Conservation (phyloP, 2,888 invertebrate species). For the Thumatha senex region DNA sequence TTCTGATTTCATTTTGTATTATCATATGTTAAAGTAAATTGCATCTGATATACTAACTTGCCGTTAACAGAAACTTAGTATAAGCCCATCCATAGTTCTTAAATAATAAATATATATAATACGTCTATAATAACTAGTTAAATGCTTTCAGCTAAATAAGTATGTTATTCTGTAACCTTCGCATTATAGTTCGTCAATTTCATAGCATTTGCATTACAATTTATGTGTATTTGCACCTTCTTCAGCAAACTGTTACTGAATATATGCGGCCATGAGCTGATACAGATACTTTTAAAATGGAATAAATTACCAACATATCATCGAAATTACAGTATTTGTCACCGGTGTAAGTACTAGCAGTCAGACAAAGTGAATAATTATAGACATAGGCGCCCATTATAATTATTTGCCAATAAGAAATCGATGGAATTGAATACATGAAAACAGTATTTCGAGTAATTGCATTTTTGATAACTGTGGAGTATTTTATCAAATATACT, state of each 20-base stretch:
- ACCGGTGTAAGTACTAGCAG: slow-evolving; percentile 6
- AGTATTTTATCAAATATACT: slow-evolving; percentile 12
- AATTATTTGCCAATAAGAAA: too few relatives aligned
- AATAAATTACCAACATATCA: too few relatives aligned
- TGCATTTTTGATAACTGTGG: slow-evolving; percentile 14
- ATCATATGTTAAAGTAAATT: slow-evolving; percentile 18
- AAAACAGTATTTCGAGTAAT: slow-evolving; percentile 7
- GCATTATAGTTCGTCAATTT: slow-evolving; percentile 5
- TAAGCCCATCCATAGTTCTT: slow-evolving; percentile 22
- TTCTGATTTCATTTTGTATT: slow-evolving; percentile 3
- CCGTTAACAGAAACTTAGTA: slow-evolving; percentile 9
- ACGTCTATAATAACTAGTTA: slow-evolving; percentile 18
- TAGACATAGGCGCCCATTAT: too few relatives aligned
- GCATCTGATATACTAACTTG: slow-evolving; percentile 25
- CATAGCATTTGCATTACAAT: too few relatives aligned
- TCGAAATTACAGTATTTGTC: too few relatives aligned
- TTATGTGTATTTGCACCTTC: too few relatives aligned
- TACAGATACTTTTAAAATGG: too few relatives aligned
- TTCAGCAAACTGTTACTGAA: too few relatives aligned
- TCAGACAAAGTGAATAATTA: too few relatives aligned
- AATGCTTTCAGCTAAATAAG: slow-evolving; percentile 20
- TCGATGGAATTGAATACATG: slow-evolving; percentile 31
- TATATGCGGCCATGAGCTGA: too few relatives aligned
- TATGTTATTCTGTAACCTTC: slow-evolving; percentile 19
- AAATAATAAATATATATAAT: slow-evolving; percentile 33